Percentiles rank a stretch among this genome's conserved stretches.
Conservation (phyloP, 2,888 invertebrate genomes). For the Pseudococcus viburni region DNA sequence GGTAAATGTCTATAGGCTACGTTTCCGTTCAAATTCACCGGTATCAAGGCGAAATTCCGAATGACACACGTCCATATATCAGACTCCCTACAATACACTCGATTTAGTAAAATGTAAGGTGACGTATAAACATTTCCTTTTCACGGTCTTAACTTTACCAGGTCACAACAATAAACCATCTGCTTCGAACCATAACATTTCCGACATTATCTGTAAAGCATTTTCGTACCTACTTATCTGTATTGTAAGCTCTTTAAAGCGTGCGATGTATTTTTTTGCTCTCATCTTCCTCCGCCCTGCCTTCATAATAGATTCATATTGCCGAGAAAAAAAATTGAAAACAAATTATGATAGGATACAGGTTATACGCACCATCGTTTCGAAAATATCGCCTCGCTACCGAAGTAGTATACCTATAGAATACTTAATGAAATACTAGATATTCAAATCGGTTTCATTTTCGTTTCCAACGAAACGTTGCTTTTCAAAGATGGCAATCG, state of each 20-base stretch:
- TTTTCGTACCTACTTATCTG: slow-evolving; percentile 8
- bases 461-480: no score
- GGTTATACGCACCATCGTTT: no score
- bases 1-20: not conserved
- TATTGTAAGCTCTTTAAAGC: not conserved
- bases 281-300: not conserved
- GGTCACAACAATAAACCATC: slow-evolving; percentile 53
- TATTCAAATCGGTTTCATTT: no score
- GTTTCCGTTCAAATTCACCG: slow-evolving; percentile 31
- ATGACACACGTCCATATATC: slow-evolving; percentile 29
- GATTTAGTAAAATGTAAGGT: slow-evolving; percentile 21
- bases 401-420: no score
- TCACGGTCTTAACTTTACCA: slow-evolving; percentile 31
- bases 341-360: no score
- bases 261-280: not conserved
- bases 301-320: no score
- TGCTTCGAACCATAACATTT: slow-evolving; percentile 53
- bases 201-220: slow-evolving; percentile 36
- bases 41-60: slow-evolving; percentile 13
- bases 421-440: no score
- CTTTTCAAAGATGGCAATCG: no score
- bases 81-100: slow-evolving; percentile 4
- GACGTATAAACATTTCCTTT: slow-evolving; percentile 58
- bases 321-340: no score
- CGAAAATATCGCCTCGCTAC: no score